Percentiles rank a stretch among this genome's conserved stretches.
These are phyloP conservation scores for Emydura subglobosa DNA, from an alignment of 2,113 vertebrate genomes.

Conservation along the genomic window DNA sequence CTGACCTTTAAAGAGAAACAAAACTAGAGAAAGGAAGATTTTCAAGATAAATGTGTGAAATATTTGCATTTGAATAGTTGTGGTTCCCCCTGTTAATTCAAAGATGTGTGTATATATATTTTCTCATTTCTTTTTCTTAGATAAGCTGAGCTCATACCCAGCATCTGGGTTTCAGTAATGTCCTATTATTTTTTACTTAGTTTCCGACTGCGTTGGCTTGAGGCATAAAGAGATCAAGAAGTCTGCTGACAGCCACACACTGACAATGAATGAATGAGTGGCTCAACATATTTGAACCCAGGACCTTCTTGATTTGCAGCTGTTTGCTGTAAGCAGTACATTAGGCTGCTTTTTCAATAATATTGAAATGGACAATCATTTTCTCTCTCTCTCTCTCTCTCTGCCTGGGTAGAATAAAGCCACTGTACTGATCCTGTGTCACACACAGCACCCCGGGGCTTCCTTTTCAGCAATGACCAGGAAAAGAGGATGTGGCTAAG, in stretches of 20 bases:
- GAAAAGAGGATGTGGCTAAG: neutral
- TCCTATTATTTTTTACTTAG: conserved; percentile 15
- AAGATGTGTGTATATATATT: neutral
- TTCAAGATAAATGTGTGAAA: neutral
- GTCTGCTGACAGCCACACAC: conserved; percentile 14
- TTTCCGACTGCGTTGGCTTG: conserved; percentile 24
- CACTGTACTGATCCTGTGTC: neutral
- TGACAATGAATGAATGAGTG: neutral
- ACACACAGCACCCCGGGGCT: conserved; percentile 12
- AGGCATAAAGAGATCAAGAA: conserved; percentile 59
- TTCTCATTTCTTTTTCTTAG: neutral
- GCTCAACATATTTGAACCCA: neutral
- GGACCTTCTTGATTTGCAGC: neutral
- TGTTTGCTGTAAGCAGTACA: neutral
- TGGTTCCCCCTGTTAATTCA: neutral
- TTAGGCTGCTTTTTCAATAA: neutral
- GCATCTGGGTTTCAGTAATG: conserved; percentile 1
- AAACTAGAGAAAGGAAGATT: neutral
- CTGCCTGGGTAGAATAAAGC: neutral
- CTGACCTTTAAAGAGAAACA: neutral
- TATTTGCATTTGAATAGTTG: neutral
- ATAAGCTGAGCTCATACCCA: neutral
- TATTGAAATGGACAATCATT: neutral
- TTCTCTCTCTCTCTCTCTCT: fast-evolving
- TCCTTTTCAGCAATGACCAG: neutral